These are phyloP conservation scores for Saturnia pavonia DNA, from an alignment of 2,888 invertebrate species.

Conservation along the genomic window DNA sequence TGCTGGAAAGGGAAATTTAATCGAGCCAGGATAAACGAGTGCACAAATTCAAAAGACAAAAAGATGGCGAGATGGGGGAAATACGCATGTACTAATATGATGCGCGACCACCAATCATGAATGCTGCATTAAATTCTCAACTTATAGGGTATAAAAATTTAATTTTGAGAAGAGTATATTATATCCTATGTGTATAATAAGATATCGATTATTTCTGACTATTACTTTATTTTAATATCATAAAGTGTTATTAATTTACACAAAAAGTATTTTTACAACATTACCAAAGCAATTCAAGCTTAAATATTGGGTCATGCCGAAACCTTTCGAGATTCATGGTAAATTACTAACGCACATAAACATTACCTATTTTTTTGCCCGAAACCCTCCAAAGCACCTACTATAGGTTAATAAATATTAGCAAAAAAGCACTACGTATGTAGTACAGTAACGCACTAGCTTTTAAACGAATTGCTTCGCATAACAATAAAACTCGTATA, in stretches of 20 bases:
- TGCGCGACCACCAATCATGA: slow-evolving; percentile 59
- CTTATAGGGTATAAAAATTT: not conserved
- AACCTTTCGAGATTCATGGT: slow-evolving; percentile 29
- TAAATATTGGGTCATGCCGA: slow-evolving; percentile 27
- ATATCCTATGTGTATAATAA: not conserved
- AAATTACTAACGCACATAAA: slow-evolving; percentile 46
- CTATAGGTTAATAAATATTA: slow-evolving; percentile 73
- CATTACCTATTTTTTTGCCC: slow-evolving; percentile 55
- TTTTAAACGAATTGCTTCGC: slow-evolving; percentile 81
- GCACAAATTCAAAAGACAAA: not conserved
- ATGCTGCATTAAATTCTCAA: slow-evolving; percentile 57
- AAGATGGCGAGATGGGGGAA: not conserved
- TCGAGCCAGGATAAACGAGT: slow-evolving; percentile 63
- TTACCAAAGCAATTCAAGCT: slow-evolving; percentile 23
- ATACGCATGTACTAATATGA: slow-evolving; percentile 49
- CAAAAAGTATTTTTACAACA: slow-evolving; percentile 27
- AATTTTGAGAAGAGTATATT: not conserved
- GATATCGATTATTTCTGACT: not conserved
- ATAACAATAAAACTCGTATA: slow-evolving; percentile 79
- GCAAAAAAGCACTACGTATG: slow-evolving; percentile 75
- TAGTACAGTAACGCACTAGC: slow-evolving; percentile 73
- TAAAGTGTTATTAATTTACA: not conserved
- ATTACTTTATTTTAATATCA: not conserved
- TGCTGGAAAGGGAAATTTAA: slow-evolving; percentile 73
- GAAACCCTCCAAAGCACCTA: slow-evolving; percentile 46